Evolutionary conservation across 1,140 invertebrate species (phyloP).

Genomic region (Apocrypta bakeri): DNA sequence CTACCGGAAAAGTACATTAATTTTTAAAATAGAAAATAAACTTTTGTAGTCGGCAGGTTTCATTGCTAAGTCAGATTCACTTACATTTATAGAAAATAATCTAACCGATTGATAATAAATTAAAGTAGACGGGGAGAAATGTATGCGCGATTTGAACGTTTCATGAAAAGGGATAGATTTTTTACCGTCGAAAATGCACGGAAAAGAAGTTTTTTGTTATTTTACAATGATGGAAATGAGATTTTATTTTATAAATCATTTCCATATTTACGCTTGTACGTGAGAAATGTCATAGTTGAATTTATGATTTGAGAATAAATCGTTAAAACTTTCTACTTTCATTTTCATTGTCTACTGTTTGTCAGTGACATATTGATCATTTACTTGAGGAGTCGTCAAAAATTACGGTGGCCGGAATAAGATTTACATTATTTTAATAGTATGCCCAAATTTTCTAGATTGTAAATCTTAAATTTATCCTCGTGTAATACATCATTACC

Average conservation of each 20-base stretch:
- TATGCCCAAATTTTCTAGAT: no score
- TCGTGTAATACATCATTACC: no score
- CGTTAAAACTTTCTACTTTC: conserved; percentile 13
- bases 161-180: no score
- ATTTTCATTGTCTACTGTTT: background rate
- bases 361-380: background rate
- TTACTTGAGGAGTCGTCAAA: background rate
- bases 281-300: background rate
- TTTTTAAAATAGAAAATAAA: no score
- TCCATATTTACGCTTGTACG: background rate
- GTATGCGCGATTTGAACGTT: background rate
- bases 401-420: no score
- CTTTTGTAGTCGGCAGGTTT: no score
- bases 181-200: background rate
- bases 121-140: background rate
- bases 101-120: background rate
- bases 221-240: background rate
- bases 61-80: no score
- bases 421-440: no score
- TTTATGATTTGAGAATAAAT: background rate
- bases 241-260: background rate
- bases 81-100: background rate
- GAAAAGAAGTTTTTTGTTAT: background rate
- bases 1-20: background rate
- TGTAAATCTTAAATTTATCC: no score